These are phyloP conservation scores for Festucalex cinctus DNA, from an alignment of 2,113 vertebrate species.

Conservation along the genomic window DNA sequence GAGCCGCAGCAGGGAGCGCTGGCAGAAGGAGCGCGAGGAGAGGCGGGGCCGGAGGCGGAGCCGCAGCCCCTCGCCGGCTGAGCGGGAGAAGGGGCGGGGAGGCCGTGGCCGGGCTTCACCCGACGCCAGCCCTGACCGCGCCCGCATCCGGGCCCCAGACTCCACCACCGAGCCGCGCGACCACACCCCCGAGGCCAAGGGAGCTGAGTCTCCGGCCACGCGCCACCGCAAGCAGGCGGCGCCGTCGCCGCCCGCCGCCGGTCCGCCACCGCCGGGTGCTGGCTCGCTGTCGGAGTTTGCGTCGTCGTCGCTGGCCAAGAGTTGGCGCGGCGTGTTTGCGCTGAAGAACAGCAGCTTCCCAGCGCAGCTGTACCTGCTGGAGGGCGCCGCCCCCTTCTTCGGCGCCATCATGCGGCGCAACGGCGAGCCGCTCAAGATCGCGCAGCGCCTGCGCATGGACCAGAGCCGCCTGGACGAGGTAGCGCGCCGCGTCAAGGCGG, in stretches of 20 bases:
- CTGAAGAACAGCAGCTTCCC: constrained; percentile 98
- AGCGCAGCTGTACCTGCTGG: constrained; percentile 90
- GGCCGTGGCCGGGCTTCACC: constrained; percentile 74
- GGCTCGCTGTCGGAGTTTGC: constrained; percentile 86
- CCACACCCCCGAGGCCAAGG: constrained; percentile 72
- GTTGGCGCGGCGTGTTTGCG: constrained; percentile 92
- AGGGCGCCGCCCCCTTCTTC: constrained; percentile 86
- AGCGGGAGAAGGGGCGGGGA: constrained; percentile 81
- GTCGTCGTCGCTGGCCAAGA: constrained; percentile 81
- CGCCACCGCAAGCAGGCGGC: constrained; percentile 71
- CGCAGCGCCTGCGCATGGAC: constrained; percentile 94
- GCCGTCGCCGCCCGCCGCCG: constrained; percentile 16
- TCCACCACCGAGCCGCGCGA: constrained; percentile 78
- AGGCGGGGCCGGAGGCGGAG: constrained; percentile 81
- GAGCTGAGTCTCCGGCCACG: constrained; percentile 57
- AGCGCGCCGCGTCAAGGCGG: constrained; percentile 87
- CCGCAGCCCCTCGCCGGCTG: constrained; percentile 77
- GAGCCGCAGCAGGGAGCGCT: constrained; percentile 88
- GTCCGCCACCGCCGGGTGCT: constrained; percentile 73
- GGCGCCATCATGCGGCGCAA: constrained; percentile 81
- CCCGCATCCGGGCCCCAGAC: constrained; percentile 80
- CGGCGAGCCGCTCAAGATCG: constrained; percentile 92
- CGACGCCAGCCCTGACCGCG: constrained; percentile 84
- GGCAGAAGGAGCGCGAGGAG: constrained; percentile 81
- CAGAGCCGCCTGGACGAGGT: constrained; percentile 97